Percentiles rank a stretch among this genome's conserved stretches.
These are phyloP conservation scores for Phacellophora camtschatica DNA, from an alignment of 30 jellyfish, hydroid and myxozoan species.

Conservation along the genomic window DNA sequence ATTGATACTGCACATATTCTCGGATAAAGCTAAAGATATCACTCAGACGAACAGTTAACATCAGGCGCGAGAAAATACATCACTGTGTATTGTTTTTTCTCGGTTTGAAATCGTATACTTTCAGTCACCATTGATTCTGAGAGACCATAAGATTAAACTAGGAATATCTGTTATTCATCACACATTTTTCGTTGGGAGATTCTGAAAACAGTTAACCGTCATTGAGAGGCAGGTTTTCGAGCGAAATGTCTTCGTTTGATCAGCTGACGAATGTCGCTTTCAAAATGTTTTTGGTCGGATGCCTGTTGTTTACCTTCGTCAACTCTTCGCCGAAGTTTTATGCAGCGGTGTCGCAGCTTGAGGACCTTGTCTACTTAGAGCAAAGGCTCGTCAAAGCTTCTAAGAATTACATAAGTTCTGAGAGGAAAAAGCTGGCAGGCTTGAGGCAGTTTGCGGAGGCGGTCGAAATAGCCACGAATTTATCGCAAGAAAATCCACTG, in stretches of 20 bases:
- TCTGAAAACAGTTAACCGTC: too few relatives aligned
- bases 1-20: not conserved
- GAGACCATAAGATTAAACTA: too few relatives aligned
- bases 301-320: too few relatives aligned
- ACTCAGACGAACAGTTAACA: not conserved
- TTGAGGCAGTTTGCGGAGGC: slow-evolving; percentile 80
- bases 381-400: slow-evolving; percentile 76
- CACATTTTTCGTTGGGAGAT: too few relatives aligned
- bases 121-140: too few relatives aligned
- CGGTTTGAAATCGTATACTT: too few relatives aligned
- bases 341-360: slow-evolving; percentile 83
- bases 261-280: too few relatives aligned
- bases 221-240: too few relatives aligned
- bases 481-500: slow-evolving; percentile 80
- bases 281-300: too few relatives aligned
- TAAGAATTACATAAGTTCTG: slow-evolving; percentile 46
- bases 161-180: too few relatives aligned
- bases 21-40: not conserved
- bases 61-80: not conserved
- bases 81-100: too few relatives aligned
- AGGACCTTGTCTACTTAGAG: slow-evolving; percentile 70
- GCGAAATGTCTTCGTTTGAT: too few relatives aligned
- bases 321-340: slow-evolving; percentile 51
- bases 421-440: slow-evolving; percentile 67
- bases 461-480: slow-evolving; percentile 70